Base-by-base conservation (phyloP, 2,113 vertebrate genomes). In the Elanoides forficatus region DNA sequence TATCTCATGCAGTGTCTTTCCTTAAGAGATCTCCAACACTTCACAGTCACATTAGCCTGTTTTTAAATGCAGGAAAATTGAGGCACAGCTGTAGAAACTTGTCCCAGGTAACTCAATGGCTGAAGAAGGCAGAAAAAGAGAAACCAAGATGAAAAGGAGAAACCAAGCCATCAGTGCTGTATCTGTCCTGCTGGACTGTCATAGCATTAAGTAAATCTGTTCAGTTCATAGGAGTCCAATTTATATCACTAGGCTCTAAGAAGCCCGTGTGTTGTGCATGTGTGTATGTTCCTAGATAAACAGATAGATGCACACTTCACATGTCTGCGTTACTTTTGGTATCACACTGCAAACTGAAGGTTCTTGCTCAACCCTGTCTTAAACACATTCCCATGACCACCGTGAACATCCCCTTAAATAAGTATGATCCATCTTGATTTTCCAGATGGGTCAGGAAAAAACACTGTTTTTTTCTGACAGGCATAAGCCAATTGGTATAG, bases 1-100 rank as follows among this genome's bases (percentile, higher is more conserved):
- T 95, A 62, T 91, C 81, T 76, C 85, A 79, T 34, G 74, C 0
- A 0, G 10, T 76, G 53, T 36, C 66, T 94, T 89, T 73, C 86
- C 94, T 93, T 72, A 30, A 34, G 89, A 94, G 60, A 80, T 89
- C 74, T 70, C 88, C 86, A 89, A 32, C 40, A 62, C 58, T 76
- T 89, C 30, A 18, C 56, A n/a, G 66, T 63, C 59, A 87, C 20
- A 50, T 79, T 91, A 76, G 42, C 58, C 66, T 80, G 34, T 32
- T 80, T 91, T 94, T 82, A 94, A 87, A 76, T 42, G 62, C 10
- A 30, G 40, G 17, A 60, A 73, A 85, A 87, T 36, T 36, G 36
- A 91, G 48, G 78, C 15, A 58, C 26, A 59, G 50, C 65, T 90
- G 23, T 27, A 59, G 45, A 62, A n/a, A 70, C 45, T 50, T 70